These are phyloP conservation scores for Molorchus minor DNA, from an alignment of 2,888 invertebrate species.

Conservation along the genomic window DNA sequence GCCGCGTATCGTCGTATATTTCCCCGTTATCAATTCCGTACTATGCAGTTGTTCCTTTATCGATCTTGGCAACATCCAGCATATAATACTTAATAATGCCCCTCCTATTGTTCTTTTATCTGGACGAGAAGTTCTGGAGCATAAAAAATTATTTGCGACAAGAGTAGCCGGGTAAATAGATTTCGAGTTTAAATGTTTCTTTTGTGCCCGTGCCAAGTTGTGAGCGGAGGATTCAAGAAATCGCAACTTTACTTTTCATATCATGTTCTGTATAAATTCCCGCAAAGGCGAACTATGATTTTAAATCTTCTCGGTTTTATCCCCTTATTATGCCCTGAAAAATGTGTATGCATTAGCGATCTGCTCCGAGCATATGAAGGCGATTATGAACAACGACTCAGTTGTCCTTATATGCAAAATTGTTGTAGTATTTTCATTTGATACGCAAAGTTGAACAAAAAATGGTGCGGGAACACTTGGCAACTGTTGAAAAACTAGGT, in stretches of 20 bases:
- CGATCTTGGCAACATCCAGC: conserved; percentile 52
- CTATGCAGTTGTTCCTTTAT: conserved; percentile 50
- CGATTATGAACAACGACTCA: too few species aligned
- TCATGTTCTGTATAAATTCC: conserved; percentile 11
- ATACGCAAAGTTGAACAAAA: too few species aligned
- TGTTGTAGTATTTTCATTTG: too few species aligned
- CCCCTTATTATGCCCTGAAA: too few species aligned
- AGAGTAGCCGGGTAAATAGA: conserved; percentile 56
- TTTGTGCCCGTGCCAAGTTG: conserved; percentile 53
- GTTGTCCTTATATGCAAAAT: too few species aligned
- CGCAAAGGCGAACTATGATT: conserved; percentile 1
- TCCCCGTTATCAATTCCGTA: conserved; percentile 46
- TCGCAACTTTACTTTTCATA: conserved; percentile 16
- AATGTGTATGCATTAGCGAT: too few species aligned
- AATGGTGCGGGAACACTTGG: too few species aligned
- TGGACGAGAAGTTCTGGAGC: conserved; percentile 51
- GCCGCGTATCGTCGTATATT: conserved; percentile 46
- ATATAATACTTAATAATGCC: conserved; percentile 54
- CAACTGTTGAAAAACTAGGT: too few species aligned
- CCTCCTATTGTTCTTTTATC: conserved; percentile 34
- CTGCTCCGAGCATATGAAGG: too few species aligned
- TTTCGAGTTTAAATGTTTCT: conserved; percentile 55
- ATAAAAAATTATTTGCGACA: conserved; percentile 56
- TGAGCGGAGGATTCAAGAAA: conserved; percentile 39
- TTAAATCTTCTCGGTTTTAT: conserved; percentile 1